These are phyloP conservation scores for Hippopotamus amphibius DNA, from an alignment of 2,113 vertebrate genomes.

Conservation along the genomic window DNA sequence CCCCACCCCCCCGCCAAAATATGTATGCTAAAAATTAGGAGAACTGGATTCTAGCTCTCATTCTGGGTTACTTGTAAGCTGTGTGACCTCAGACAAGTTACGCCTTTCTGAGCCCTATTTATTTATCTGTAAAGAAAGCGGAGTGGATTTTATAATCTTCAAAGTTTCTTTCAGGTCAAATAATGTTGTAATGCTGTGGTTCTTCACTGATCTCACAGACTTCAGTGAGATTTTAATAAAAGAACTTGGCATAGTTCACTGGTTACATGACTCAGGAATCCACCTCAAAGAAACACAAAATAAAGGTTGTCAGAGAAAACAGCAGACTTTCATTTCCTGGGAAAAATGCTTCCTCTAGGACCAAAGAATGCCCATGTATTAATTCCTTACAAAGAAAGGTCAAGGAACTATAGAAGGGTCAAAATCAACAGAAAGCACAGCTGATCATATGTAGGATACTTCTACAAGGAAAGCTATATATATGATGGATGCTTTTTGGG, in stretches of 20 bases:
- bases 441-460: neutral
- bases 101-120: neutral
- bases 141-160: neutral
- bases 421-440: neutral
- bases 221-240: slow-evolving; percentile 60
- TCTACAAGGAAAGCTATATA: neutral
- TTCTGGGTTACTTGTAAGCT: neutral
- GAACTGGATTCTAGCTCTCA: neutral
- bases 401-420: neutral
- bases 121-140: slow-evolving; percentile 17
- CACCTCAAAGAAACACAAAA: slow-evolving; percentile 65
- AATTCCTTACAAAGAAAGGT: slow-evolving; percentile 43
- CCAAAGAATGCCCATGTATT: slow-evolving; percentile 17
- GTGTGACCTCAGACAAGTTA: neutral
- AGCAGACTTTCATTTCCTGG: slow-evolving; percentile 70
- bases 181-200: slow-evolving; percentile 23
- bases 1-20: neutral
- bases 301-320: slow-evolving; percentile 49
- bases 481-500: neutral
- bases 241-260: slow-evolving; percentile 29
- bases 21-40: neutral
- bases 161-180: slow-evolving; percentile 30
- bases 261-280: slow-evolving; percentile 66
- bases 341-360: slow-evolving; percentile 33
- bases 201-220: slow-evolving; percentile 39